Base-by-base conservation (phyloP, 2,888 invertebrate species). In the Dicroscelio sp. region DNA sequence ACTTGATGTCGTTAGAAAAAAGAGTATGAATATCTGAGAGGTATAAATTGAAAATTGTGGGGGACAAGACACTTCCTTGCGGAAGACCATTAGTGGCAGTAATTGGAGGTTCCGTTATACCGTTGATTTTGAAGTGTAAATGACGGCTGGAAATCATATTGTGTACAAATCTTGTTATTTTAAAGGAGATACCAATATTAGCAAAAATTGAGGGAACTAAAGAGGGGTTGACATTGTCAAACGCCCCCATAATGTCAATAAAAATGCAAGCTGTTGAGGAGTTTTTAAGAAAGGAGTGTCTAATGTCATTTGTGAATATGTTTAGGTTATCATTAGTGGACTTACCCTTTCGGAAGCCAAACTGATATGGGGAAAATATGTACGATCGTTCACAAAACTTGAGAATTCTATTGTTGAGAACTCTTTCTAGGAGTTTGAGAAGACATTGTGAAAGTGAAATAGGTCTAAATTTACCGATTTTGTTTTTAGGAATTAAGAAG, bases 31-130 rank as follows among this genome's bases (percentile, higher is more conserved):
- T 52, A 23, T 73, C 73, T 25, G 58, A 48, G 27, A 55, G 17
- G 38, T 76, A 76, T 65, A 85, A 6, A 20, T 84, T 84, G 23
- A 84, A 84, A 8, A 73, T 12, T 23, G 63, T 58, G 0, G 73
- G 73, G 2, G 83, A 60, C 6, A 84, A 65, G 4, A 84, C 75
- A 27, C 75, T 63, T 3, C 83, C 83, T 60, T 83, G 71, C 20
- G 85, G 75, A 20, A 65, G 65, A 27, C 76, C 85, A 5, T 75
- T 75, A 3, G 65, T 55, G 1, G 85, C 67, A 17, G 20, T 75
- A 23, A 63, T 5, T 12, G 65, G 52, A 2, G 31, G 23, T 65
- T 67, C 67, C 4, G 48, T n/a, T 27, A 20, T 31, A 2, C 80
- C 80, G 52, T 80, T 80, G 1, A 80, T 63, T 60, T 60, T 63